Evolutionary conservation across 2,797 vertebrate species (phyloP).

Genomic region (Bradypodion pumilum): DNA sequence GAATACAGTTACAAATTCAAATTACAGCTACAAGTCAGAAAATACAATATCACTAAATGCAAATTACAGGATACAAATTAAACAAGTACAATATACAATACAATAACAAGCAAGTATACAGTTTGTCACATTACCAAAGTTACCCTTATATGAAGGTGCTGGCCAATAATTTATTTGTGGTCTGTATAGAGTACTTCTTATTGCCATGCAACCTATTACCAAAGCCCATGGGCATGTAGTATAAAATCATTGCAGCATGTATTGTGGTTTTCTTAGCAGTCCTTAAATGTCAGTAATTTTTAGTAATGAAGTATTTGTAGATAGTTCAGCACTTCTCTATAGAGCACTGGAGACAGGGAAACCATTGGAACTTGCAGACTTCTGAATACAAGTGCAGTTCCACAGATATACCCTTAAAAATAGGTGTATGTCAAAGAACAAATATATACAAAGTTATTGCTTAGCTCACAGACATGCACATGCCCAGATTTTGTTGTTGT

Average conservation of each 20-base stretch:
- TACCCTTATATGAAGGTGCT: conserved; percentile 41
- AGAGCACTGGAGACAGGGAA: background rate
- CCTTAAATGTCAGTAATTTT: conserved; percentile 23
- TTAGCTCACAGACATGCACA: background rate
- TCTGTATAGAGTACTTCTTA: conserved; percentile 36
- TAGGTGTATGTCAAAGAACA: background rate
- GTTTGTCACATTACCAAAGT: too few relatives aligned
- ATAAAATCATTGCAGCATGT: conserved; percentile 41
- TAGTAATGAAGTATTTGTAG: conserved; percentile 1
- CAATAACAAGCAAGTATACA: too few relatives aligned
- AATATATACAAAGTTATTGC: background rate
- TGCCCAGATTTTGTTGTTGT: background rate
- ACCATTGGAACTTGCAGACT: background rate
- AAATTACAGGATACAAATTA: too few relatives aligned
- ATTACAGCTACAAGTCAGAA: too few relatives aligned
- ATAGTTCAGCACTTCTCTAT: background rate
- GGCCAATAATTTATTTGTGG: conserved; percentile 46
- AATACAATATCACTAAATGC: too few relatives aligned
- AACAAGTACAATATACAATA: too few relatives aligned
- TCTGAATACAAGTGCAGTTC: background rate
- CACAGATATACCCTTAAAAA: too few relatives aligned
- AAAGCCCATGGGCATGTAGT: conserved; percentile 33
- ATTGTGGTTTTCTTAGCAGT: conserved; percentile 12
- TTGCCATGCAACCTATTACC: conserved; percentile 47
- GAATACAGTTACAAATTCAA: too few relatives aligned